These are phyloP conservation scores for Andrena praecox DNA, from an alignment of 2,888 invertebrate genomes.

Conservation along the genomic window DNA sequence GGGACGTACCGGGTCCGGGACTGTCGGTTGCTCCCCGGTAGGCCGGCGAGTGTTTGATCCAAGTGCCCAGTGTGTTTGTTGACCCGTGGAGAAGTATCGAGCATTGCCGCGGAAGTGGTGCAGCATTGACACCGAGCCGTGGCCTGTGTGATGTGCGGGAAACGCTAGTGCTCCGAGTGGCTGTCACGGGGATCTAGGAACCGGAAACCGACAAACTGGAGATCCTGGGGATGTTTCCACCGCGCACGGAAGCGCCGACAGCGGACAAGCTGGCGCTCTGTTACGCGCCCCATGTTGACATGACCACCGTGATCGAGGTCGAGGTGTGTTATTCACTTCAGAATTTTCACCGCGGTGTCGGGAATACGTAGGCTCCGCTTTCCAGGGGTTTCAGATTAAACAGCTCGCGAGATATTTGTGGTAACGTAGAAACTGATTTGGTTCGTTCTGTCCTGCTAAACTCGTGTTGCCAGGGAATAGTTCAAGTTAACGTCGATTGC, in stretches of 20 bases:
- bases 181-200: slow-evolving; percentile 15
- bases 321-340: slow-evolving; percentile 86
- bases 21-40: background rate
- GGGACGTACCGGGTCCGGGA: background rate
- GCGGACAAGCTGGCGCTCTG: slow-evolving; percentile 88
- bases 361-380: background rate
- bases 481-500: background rate
- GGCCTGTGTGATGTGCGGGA: background rate
- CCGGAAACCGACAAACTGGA: slow-evolving; percentile 79
- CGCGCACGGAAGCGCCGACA: slow-evolving; percentile 83
- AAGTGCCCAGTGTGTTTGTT: slow-evolving; percentile 27
- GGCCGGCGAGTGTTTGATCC: background rate
- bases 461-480: background rate
- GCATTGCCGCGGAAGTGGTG: slow-evolving; percentile 11
- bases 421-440: background rate
- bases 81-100: background rate
- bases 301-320: slow-evolving; percentile 91
- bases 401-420: background rate
- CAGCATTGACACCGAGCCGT: background rate
- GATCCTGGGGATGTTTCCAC: slow-evolving; percentile 84
- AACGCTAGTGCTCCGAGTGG: background rate
- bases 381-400: background rate
- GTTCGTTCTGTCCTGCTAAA: background rate
- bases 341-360: background rate
- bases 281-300: slow-evolving; percentile 89